Conservation (phyloP, 64 coral and sea anemone species). For the Porites lutea region DNA sequence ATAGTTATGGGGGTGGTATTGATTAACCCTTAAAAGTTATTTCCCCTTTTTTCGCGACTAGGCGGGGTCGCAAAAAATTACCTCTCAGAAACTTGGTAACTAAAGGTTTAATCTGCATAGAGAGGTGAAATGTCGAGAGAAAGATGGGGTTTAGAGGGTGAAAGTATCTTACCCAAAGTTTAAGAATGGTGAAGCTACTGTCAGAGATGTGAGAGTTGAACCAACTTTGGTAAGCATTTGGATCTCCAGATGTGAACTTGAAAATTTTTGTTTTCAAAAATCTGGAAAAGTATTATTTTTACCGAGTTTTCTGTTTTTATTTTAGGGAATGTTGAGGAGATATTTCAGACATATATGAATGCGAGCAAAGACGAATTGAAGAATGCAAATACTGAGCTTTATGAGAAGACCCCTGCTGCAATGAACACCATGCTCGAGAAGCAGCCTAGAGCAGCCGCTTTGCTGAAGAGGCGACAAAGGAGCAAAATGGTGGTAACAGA, state of each 20-base stretch:
- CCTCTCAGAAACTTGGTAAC: conserved; percentile 15
- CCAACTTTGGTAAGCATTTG: conserved; percentile 7
- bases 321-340: conserved; percentile 24
- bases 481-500: background rate
- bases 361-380: conserved; percentile 1
- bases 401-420: conserved; percentile 11
- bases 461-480: conserved; percentile 23
- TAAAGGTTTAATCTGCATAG: conserved; percentile 15
- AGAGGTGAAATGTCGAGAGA: background rate
- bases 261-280: too few species aligned
- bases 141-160: background rate
- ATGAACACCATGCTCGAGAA: conserved; percentile 57
- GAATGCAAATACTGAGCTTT: background rate
- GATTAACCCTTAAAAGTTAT: conserved; percentile 13
- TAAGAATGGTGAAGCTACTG: too few species aligned
- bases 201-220: background rate
- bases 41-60: conserved; percentile 12
- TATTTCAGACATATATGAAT: conserved; percentile 24
- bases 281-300: background rate
- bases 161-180: too few species aligned
- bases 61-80: conserved; percentile 15
- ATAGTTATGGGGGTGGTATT: conserved; percentile 19
- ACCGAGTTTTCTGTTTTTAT: background rate
- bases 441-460: conserved; percentile 14
- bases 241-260: background rate